Base-by-base conservation (phyloP, 2,888 invertebrate species). In the Phaedon cochleariae region DNA sequence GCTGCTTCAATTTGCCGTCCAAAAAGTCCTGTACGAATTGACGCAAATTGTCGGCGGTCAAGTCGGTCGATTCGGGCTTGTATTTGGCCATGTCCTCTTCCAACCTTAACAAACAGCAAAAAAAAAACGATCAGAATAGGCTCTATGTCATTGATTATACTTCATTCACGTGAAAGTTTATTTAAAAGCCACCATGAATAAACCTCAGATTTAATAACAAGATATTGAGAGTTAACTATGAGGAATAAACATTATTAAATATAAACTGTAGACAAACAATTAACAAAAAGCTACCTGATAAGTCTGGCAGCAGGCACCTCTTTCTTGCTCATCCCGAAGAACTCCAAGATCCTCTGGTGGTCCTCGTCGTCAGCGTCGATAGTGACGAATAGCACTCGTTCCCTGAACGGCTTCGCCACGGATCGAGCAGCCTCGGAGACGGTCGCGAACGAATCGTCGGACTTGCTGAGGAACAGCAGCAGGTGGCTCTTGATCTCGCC, bases 71-170 rank as follows among this genome's bases (percentile, higher is more conserved):
- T 57, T 90, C 87, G 26, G 98, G 98, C 85, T 98, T 98, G 89
- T 93, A 99, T 84, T 98, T 98, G 81, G 94, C 92, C 97, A 98
- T 97, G 82, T 97, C 97, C 78, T 98, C 96, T 84, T 97, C 97
- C 71, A 99, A 87, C 72, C n/a, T n/a, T n/a, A n/a, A n/a, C n/a
- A n/a, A n/a, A n/a, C n/a, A n/a, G n/a, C n/a, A n/a, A n/a, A n/a
- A n/a, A n/a, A n/a, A n/a, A n/a, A n/a, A n/a, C n/a, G n/a, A n/a
- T n/a, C n/a, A n/a, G n/a, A n/a, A n/a, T n/a, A n/a, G n/a, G n/a
- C n/a, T n/a, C n/a, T n/a, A n/a, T n/a, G n/a, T n/a, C n/a, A n/a
- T n/a, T n/a, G n/a, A n/a, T n/a, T n/a, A n/a, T n/a, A n/a, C n/a
- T n/a, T n/a, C n/a, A n/a, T n/a, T n/a, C n/a, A n/a, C n/a, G n/a